Evolutionary conservation across 1,140 invertebrate species (phyloP).

Genomic region (Teleogryllus occipitalis): DNA sequence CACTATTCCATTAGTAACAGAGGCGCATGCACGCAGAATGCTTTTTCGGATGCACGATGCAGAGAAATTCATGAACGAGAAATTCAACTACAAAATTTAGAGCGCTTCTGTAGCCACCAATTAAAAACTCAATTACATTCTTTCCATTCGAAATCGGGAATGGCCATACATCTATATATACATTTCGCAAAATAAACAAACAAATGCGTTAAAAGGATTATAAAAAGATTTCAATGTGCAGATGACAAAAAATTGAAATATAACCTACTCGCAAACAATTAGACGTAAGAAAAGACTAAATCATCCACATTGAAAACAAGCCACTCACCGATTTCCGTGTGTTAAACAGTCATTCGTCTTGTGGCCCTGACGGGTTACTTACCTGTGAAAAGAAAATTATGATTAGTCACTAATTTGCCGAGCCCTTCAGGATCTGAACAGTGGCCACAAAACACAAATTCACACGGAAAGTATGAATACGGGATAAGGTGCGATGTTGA

Average conservation of each 20-base stretch:
- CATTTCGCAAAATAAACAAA: background rate
- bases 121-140: background rate
- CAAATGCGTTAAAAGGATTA: background rate
- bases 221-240: background rate
- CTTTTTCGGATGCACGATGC: too few species aligned
- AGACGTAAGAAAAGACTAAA: background rate
- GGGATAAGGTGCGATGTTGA: too few species aligned
- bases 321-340: constrained; percentile 3
- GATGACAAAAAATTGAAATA: background rate
- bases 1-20: too few species aligned
- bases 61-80: too few species aligned
- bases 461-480: too few species aligned
- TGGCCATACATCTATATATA: background rate
- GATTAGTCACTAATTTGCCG: background rate
- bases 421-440: too few species aligned
- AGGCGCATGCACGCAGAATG: too few species aligned
- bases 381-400: constrained; percentile 1
- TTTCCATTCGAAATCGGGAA: background rate
- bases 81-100: too few species aligned
- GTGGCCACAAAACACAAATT: too few species aligned
- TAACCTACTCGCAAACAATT: background rate
- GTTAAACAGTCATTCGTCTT: constrained; percentile 4
- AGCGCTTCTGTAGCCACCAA: too few species aligned
- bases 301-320: background rate
- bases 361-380: constrained; percentile 2